These are phyloP conservation scores for Rana temporaria DNA, from an alignment of 2,113 vertebrate species.

Conservation along the genomic window DNA sequence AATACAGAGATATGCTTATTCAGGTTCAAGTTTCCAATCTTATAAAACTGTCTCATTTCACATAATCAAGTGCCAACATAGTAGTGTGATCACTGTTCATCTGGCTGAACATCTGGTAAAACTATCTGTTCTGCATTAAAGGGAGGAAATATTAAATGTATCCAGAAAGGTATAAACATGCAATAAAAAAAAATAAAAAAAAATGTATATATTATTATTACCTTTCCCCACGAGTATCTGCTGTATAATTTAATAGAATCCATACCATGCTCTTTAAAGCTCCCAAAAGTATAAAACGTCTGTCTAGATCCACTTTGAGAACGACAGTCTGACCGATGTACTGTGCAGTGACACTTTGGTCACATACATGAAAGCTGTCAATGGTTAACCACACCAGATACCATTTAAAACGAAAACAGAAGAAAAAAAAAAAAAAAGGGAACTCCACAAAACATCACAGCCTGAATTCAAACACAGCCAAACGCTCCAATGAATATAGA, in stretches of 20 bases:
- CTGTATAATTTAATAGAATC: neutral
- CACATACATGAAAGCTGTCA: neutral
- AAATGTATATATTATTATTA: neutral
- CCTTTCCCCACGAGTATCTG: neutral
- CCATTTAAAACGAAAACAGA: neutral
- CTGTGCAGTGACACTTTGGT: constrained; percentile 3
- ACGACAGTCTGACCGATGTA: neutral
- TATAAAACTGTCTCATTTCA: too few species aligned
- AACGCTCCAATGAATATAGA: too few species aligned
- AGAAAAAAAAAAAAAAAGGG: neutral
- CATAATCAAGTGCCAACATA: too few species aligned
- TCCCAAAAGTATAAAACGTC: neutral
- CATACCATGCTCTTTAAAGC: constrained; percentile 3
- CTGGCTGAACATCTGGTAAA: too few species aligned
- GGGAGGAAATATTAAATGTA: too few species aligned
- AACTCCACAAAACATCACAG: neutral
- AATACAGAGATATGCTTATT: too few species aligned
- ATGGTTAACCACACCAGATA: constrained; percentile 25
- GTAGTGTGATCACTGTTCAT: too few species aligned
- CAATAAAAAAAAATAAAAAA: too few species aligned
- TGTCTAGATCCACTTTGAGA: neutral
- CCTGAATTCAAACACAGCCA: too few species aligned
- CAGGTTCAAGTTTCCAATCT: too few species aligned
- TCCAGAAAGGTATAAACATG: too few species aligned
- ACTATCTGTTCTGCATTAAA: too few species aligned